Conservation (phyloP, 2,797 vertebrate genomes). For the Scomberomorus guttatus region DNA sequence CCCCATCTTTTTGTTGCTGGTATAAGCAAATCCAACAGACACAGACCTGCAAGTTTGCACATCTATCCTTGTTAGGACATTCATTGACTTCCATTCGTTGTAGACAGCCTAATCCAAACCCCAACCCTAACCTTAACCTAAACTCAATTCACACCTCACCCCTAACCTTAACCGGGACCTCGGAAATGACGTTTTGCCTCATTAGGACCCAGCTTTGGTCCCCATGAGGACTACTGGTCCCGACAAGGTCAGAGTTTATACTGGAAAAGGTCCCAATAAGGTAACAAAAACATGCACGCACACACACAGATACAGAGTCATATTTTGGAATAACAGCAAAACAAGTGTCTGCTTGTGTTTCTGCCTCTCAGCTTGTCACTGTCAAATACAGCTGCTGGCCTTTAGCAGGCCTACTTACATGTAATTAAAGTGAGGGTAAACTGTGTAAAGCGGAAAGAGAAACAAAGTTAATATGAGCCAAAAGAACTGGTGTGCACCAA, state of each 20-base stretch:
- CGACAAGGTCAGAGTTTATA: too few species aligned
- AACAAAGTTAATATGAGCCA: neutral
- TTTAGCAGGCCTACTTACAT: neutral
- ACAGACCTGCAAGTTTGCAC: neutral
- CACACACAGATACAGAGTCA: neutral
- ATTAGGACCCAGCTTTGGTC: too few species aligned
- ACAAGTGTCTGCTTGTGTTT: conserved; percentile 23
- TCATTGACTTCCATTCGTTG: too few species aligned
- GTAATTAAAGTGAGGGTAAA: conserved; percentile 16
- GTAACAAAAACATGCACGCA: too few species aligned
- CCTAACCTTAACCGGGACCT: too few species aligned
- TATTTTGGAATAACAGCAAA: conserved; percentile 24
- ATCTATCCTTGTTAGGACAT: too few species aligned
- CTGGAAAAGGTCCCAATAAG: too few species aligned
- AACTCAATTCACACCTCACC: too few species aligned
- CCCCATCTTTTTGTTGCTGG: neutral
- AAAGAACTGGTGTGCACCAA: neutral
- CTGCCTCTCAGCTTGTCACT: conserved; percentile 15
- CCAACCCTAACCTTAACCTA: too few species aligned
- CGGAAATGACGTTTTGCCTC: too few species aligned
- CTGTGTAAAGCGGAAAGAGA: neutral
- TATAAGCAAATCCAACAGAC: conserved; percentile 3
- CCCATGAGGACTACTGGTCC: too few species aligned
- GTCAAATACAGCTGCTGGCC: conserved; percentile 25
- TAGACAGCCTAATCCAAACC: too few species aligned